A percentile compares a stretch with the other conserved stretches of the same genome.
phyloP scores from a whole-genome alignment of 2,113 vertebrate species.

The Notothenia rossii region DNA sequence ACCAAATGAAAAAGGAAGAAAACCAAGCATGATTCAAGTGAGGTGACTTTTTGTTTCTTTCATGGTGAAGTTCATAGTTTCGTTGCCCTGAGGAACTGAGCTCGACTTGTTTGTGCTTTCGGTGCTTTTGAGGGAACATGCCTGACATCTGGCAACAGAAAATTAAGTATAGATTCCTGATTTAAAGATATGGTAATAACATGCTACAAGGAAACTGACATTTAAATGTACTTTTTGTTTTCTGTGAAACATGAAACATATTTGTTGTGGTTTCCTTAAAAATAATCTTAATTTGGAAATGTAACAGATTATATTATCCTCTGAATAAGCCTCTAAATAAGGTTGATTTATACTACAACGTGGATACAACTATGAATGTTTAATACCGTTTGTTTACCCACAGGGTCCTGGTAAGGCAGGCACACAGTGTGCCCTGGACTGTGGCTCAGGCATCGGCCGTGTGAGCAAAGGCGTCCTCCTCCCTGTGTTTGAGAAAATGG shows the following conservation, averaged over 20 bases:
- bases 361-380: too few species aligned
- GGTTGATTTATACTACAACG: too few species aligned
- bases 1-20: conserved; percentile 61
- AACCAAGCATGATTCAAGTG: conserved; percentile 50
- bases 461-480: conserved; percentile 93
- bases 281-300: neutral
- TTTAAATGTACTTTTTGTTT: conserved; percentile 15
- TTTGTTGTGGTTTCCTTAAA: neutral
- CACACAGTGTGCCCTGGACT: conserved; percentile 91
- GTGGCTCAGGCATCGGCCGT: conserved; percentile 93
- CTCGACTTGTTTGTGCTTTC: conserved; percentile 35
- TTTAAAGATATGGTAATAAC: conserved; percentile 47
- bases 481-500: conserved; percentile 91
- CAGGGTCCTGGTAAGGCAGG: conserved; percentile 92
- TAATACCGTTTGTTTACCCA: neutral
- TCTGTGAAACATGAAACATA: conserved; percentile 24
- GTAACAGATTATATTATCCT: neutral
- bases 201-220: conserved; percentile 24
- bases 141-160: conserved; percentile 57
- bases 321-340: neutral
- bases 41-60: conserved; percentile 44
- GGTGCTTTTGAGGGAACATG: conserved; percentile 24
- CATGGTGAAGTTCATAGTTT: conserved; percentile 53
- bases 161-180: neutral
- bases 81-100: conserved; percentile 45